Evolutionary conservation across 2,888 invertebrate species (phyloP).

Genomic region (Drosophila borealis): DNA sequence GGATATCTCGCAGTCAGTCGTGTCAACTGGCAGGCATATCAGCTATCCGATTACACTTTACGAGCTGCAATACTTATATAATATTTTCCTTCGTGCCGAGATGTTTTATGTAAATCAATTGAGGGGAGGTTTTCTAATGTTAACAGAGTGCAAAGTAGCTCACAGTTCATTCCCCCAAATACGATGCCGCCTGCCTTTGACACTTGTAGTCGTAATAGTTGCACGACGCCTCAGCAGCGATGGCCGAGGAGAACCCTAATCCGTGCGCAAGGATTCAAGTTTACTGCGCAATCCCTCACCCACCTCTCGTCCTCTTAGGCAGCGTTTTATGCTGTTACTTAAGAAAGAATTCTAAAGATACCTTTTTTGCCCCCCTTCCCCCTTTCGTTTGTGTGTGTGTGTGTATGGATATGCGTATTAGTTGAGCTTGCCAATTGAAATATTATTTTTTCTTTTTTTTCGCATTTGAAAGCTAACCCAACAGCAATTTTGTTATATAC

Average conservation of each 20-base stretch:
- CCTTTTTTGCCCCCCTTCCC: constrained; percentile 23
- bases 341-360: constrained; percentile 64
- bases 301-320: neutral
- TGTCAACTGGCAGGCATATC: neutral
- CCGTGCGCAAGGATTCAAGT: constrained; percentile 35
- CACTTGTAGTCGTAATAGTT: constrained; percentile 72
- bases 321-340: constrained; percentile 57
- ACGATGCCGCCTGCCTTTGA: constrained; percentile 58
- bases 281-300: neutral
- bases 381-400: neutral
- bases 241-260: constrained; percentile 39
- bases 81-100: constrained; percentile 19
- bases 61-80: constrained; percentile 11
- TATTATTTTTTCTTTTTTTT: constrained; percentile 18
- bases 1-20: constrained; percentile 7
- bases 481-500: constrained; percentile 55
- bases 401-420: neutral
- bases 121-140: constrained; percentile 51
- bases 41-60: neutral
- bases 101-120: constrained; percentile 73
- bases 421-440: constrained; percentile 40
- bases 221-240: constrained; percentile 13
- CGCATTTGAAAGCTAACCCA: constrained; percentile 68
- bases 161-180: constrained; percentile 73
- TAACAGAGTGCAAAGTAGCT: constrained; percentile 70